Evolutionary conservation across 2,113 vertebrate species (phyloP), one percentile per base, ranked within the genome.

Genomic region (Pyrgilauda ruficollis): DNA sequence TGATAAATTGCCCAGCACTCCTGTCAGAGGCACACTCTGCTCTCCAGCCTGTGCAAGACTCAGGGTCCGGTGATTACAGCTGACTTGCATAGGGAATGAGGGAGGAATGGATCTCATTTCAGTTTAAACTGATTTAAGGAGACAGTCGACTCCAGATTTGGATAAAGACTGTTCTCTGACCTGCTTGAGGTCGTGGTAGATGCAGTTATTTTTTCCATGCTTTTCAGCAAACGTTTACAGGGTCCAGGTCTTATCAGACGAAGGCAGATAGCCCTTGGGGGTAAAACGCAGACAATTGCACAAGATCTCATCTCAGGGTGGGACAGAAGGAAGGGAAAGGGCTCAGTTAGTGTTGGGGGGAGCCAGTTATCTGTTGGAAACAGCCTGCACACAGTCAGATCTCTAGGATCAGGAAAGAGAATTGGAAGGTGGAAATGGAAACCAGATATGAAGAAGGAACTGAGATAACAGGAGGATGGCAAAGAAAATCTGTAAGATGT

Each of bases 1-100:
- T 90, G 94, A 95, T 93, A 84, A 94, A 96, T 95, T 68, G 64
- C 83, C 86, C 83, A 56, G 61, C 10, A 9, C 59, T 89, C 9
- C 0, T 58, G 63, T 82, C 90, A 75, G 75, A 76, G 47, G n/a
- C 15, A 4, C 62, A 23, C 58, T 94, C 72, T 91, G 47, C 5
- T 86, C 75, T 63, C 67, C 64, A 88, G 90, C 55, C 47, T 58
- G 37, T 30, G 27, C 1, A 4, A 66, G 75, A 46, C 50, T 43
- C 46, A 7, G 66, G 22, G 30, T 35, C 27, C 68, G 68, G 84
- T 31, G 92, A 74, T 55, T 64, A 41, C 69, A 67, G 83, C 76
- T 89, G 83, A 28, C 46, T 89, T 84, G 37, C 77, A 68, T 10
- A 11, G 56, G 43, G 62, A 91, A 61, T 0, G 17, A 75, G 67